These are phyloP conservation scores for Neosilurus mollespiculum DNA, from an alignment of 2,797 vertebrate genomes.

Conservation along the genomic window DNA sequence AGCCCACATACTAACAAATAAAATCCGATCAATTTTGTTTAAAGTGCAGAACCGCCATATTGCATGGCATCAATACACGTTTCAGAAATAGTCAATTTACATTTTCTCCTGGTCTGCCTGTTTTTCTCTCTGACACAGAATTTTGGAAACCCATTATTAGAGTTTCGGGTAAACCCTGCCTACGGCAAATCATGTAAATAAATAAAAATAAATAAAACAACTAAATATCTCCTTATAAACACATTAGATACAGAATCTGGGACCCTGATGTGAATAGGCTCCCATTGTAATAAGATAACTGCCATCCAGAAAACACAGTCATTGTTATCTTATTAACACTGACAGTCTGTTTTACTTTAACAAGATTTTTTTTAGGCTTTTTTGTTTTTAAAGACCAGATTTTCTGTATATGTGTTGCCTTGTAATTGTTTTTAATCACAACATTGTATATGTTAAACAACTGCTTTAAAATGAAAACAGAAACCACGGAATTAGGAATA, in stretches of 20 bases:
- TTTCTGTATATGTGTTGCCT: neutral
- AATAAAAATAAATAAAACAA: too few relatives aligned
- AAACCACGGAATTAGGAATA: neutral
- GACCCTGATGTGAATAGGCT: neutral
- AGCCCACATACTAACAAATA: too few relatives aligned
- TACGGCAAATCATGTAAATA: too few relatives aligned
- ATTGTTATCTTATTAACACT: neutral
- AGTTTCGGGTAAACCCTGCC: too few relatives aligned
- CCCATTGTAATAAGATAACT: neutral
- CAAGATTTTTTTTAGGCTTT: neutral
- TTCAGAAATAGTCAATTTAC: too few relatives aligned
- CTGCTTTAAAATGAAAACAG: neutral
- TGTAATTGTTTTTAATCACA: neutral
- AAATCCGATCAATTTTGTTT: too few relatives aligned
- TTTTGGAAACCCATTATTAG: neutral
- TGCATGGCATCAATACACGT: too few relatives aligned
- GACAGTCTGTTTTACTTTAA: neutral
- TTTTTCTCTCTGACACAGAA: neutral
- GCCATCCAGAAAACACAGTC: neutral
- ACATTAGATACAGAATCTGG: neutral
- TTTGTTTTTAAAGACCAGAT: neutral
- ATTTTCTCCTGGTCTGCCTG: neutral
- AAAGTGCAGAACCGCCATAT: too few relatives aligned
- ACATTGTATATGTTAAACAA: too few relatives aligned
- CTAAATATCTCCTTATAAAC: neutral